Base-by-base conservation (phyloP, 1,140 invertebrate species). In the Drosophila funebris region DNA sequence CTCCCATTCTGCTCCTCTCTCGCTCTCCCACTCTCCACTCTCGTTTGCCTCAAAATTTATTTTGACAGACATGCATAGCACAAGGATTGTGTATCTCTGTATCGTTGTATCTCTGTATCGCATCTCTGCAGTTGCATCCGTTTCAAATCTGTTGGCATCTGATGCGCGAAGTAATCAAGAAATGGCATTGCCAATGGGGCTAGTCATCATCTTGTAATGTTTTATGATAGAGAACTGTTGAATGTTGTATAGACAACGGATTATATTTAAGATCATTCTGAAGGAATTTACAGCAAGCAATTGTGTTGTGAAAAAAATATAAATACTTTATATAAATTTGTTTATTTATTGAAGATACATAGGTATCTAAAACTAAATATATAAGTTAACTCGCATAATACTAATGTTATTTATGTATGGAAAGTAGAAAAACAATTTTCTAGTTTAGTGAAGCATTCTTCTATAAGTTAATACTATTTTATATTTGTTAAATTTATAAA, bases 41-140 rank as follows among this genome's bases (percentile, higher is more conserved):
- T 79, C 48, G 68, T 62, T 73, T 62, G 72, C 67, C 72, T 66
- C 43, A 82, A 52, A 81, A 82, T 82, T 81, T 83, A 78, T 83
- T 82, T 83, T 82, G 78, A 82, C 78, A 78, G 72, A 78, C 62
- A 57, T 61, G 63, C 48, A 68, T 44, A 62, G 67, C 63, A 66
- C 63, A 66, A 61, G 53, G 64, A 71, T 41, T 77, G 74, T 52
- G 44, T 60, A 62, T 53, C 57, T 71, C 52, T 48, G 63, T 58
- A 66, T 44, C 46, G 43, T n/a, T 44, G 36, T 13, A 29, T 39
- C 14, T 43, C 39, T 66, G 31, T 33, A 68, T 33, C 27, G 66
- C 64, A 41, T 58, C 43, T 39, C 18, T 46, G 31, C 18, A 46
- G 31, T 37, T 73, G 63, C 71, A 78, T 80, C 78, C 77, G 77